These are phyloP conservation scores for Metacarcinus magister DNA, from an alignment of 2,888 invertebrate genomes.

Conservation along the genomic window DNA sequence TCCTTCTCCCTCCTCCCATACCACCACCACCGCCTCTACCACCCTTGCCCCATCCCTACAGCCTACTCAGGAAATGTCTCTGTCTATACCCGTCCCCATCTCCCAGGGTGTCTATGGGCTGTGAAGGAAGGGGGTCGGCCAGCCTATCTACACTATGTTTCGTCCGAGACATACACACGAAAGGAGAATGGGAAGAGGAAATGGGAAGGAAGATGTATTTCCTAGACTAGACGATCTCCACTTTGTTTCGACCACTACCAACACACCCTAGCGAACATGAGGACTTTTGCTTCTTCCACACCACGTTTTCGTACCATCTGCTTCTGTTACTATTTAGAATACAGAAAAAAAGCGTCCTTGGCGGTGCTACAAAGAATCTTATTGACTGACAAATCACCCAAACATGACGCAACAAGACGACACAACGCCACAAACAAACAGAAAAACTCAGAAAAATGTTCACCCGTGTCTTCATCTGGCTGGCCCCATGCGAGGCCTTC, in stretches of 20 bases:
- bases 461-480: background rate
- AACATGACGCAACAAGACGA: background rate
- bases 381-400: background rate
- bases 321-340: background rate
- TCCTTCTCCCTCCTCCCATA: background rate
- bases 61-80: conserved; percentile 17
- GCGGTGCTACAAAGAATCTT: background rate
- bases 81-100: background rate
- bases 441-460: background rate
- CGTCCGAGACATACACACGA: background rate
- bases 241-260: background rate
- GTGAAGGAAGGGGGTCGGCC: conserved; percentile 7
- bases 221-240: background rate
- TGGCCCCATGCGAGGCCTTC: background rate
- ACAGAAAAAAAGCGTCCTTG: background rate
- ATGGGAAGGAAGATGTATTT: background rate
- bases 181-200: conserved; percentile 21
- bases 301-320: background rate
- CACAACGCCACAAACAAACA: background rate
- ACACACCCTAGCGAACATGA: background rate
- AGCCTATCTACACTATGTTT: background rate
- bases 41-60: background rate
- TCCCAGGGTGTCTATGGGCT: conserved; percentile 14
- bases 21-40: background rate
- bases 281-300: background rate